Evolutionary conservation across 2,113 vertebrate genomes (phyloP), one percentile per base, ranked within the genome.

Genomic region (Centropristis striata): DNA sequence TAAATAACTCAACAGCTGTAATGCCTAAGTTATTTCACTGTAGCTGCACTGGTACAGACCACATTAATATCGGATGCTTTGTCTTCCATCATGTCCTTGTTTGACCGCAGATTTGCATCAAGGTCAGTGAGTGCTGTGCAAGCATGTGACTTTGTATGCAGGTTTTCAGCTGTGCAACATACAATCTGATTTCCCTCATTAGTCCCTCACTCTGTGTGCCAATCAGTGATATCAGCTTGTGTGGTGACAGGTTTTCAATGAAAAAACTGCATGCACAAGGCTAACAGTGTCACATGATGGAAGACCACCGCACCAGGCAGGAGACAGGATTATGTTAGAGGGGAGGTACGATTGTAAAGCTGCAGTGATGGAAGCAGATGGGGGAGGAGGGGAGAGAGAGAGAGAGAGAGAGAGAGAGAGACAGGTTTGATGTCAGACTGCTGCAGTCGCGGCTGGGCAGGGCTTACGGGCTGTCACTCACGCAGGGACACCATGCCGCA

Each of bases 381-480:
- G 32, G 36, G 44, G 25, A 21, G 39, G 50, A 4, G 20, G 32
- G 32, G 32, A 4, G 32, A 32, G 6, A 32, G 32, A 32, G 46
- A 27, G 42, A 0, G 41, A 7, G n/a, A 11, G 46, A 11, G 42
- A 11, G 76, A 71, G 65, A 25, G 63, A 15, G 77, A 71, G 64
- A 72, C 64, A 60, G 85, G 75, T 77, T 86, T 55, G 50, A 92
- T 91, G 85, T 90, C 86, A 87, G 89, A 88, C 77, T 90, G 89
- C 92, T 90, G 92, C 93, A 93, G 92, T 92, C 71, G 87, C 53
- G 59, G 65, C 80, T 88, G 88, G 92, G 93, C 73, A 74, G 90
- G 76, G 79, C 86, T 88, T 81, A 64, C 23, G 3, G 36, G 53
- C 83, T 76, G 83, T 91, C 92, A 89, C 61, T 92, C 88, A 90